Conservation (phyloP, 92 coral and sea anemone species). For the Epizoanthus stellaris region DNA sequence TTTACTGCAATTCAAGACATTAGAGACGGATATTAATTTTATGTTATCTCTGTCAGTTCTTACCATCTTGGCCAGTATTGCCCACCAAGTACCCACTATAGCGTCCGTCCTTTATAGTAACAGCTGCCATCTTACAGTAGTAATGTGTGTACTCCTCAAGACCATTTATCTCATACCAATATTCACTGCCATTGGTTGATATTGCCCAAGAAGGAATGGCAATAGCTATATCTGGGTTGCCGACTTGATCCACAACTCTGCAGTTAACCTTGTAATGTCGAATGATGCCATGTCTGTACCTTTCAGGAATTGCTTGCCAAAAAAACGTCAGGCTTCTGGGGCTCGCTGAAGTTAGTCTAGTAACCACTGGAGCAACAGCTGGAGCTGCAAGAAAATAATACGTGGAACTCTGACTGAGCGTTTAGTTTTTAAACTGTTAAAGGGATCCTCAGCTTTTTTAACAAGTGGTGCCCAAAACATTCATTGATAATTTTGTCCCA, state of each 20-base stretch:
- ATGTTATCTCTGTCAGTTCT: neutral
- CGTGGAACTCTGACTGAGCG: neutral
- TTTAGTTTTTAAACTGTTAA: too few species aligned
- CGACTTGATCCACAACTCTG: neutral
- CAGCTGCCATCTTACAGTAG: neutral
- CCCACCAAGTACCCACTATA: neutral
- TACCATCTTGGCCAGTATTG: constrained; percentile 17
- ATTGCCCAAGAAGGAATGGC: neutral
- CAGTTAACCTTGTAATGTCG: constrained; percentile 8
- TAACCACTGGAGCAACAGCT: neutral
- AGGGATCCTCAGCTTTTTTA: too few species aligned
- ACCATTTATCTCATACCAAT: constrained; percentile 5
- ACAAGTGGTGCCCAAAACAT: too few species aligned
- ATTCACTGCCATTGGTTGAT: neutral
- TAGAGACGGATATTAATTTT: too few species aligned
- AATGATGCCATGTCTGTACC: neutral
- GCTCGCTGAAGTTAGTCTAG: neutral
- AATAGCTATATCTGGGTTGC: neutral
- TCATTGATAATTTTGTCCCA: too few species aligned
- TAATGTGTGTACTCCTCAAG: constrained; percentile 18
- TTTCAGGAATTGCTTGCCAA: constrained; percentile 13
- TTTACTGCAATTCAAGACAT: too few species aligned
- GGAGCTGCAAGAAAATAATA: constrained; percentile 19
- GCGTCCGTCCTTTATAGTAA: constrained; percentile 23
- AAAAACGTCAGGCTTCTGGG: neutral